Base-by-base conservation (phyloP, 2,888 invertebrate species). In the Schizotus pectinicornis region DNA sequence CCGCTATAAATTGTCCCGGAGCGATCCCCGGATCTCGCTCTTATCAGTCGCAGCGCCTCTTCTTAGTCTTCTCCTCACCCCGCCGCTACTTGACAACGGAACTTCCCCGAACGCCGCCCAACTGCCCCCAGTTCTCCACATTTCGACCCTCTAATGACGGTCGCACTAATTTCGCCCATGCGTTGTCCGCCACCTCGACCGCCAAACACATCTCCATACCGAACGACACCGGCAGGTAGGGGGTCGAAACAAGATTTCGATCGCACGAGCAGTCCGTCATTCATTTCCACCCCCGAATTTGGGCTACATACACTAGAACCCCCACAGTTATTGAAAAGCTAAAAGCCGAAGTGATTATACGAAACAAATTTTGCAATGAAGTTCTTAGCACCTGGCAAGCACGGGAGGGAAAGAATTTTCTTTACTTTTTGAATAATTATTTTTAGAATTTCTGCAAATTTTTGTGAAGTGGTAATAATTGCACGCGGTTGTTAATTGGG, bases 1-100 rank as follows among this genome's bases (percentile, higher is more conserved):
- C 78, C 76, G 78, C 79, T 74, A 80, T 80, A 80, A 80, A 80
- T 80, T 77, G 79, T 78, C 78, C 79, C 77, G 76, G 70, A 79
- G 79, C 79, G 79, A 79, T 79, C 79, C 80, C 74, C 77, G 78
- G 76, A 78, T 79, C 76, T 77, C 71, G 70, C 65, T 71, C 78
- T 79, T 79, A 79, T 79, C 79, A 76, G 77, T 76, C 71, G 76
- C 74, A 71, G 75, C 75, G 72, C 75, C 76, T 72, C 76, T 76
- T 73, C 75, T 76, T 73, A 74, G 71, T 66, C 73, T 76, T 63
- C 72, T 69, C 57, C 57, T 59, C 61, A 35, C 62, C 45, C 50
- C 61, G 59, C 49, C 60, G 36, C 48, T 39, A 50, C 57, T 52
- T 54, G 59, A 51, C 45, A 56, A 59, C 55, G 52, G 43, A 57